Base-by-base conservation (phyloP, 1,140 invertebrate genomes). In the Leptinotarsa defecta region DNA sequence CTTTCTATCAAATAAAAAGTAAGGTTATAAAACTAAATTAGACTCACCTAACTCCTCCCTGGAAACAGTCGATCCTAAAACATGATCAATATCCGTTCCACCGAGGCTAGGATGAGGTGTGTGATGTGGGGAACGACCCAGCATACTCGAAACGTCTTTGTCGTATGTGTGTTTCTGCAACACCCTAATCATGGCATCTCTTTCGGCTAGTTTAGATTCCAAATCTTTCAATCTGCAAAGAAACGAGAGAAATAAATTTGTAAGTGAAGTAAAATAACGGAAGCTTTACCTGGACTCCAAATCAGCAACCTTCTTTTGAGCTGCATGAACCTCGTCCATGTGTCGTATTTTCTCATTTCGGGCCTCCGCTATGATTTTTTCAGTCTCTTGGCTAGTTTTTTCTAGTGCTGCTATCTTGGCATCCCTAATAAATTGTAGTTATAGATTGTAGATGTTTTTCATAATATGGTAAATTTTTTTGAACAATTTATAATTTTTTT, bases 131-230 rank as follows among this genome's bases (percentile, higher is more conserved):
- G 85, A 88, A 68, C 84, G 80, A 17, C 85, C 82, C 27, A 88
- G 78, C 79, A 88, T 87, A 79, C 85, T 87, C n/a, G 88, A 87
- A 62, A 88, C 89, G 73, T 90, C 90, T 80, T 91, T 91, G 75
- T 91, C 91, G 52, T 90, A 90, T 2, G 91, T 93, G 82, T 94
- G 93, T 79, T 94, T 94, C 83, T 96, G 94, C 19, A 96, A 87
- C 4, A 96, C 94, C 78, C 92, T 91, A 76, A 97, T 95, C 94
- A 96, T 96, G 0, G 94, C 94, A 85, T 97, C 94, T 77, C 92
- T 91, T 85, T 96, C 95, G 0, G 94, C 93, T 71, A 96, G 88
- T 83, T 95, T 94, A 1, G 94, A 95, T 86, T 97, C 94, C 62
- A 96, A 84, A 86, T 95, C 93, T 87, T 95, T 95, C 73, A 96